Evolutionary conservation across 2,888 invertebrate species (phyloP).

Genomic region (Lepidocyrtoides sp.): DNA sequence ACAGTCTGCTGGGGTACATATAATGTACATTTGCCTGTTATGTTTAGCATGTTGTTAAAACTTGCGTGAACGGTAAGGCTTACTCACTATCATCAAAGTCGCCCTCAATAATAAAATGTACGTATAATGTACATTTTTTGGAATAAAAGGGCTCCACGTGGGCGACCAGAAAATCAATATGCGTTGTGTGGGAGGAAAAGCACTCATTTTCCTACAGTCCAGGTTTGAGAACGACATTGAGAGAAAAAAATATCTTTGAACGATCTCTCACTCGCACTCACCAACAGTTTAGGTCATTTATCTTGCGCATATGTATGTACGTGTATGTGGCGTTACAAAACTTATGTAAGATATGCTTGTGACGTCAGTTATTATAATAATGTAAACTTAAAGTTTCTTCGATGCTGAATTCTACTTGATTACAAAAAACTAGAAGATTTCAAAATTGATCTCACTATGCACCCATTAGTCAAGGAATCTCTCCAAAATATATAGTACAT

Average conservation of each 20-base stretch:
- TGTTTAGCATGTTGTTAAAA: neutral
- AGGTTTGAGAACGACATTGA: conserved; percentile 15
- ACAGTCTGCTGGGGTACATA: no score
- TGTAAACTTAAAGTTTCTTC: no score
- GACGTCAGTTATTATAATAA: no score
- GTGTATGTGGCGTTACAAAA: no score
- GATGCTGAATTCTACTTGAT: no score
- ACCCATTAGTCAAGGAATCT: no score
- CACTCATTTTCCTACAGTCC: neutral
- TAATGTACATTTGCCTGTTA: no score
- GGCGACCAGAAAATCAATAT: conserved; percentile 76
- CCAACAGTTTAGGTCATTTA: conserved; percentile 2
- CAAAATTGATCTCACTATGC: no score
- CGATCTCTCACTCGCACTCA: neutral
- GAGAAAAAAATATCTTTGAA: neutral
- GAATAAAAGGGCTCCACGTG: conserved; percentile 56
- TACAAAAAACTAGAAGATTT: no score
- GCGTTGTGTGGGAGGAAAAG: conserved; percentile 76
- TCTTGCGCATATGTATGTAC: neutral
- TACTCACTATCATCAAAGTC: no score
- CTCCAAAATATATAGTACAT: no score
- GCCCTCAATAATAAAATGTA: neutral
- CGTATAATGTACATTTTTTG: neutral
- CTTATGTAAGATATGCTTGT: no score
- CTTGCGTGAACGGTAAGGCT: neutral